Percentiles rank a stretch among this genome's conserved stretches.
phyloP scores from a whole-genome alignment of 2,888 invertebrate genomes.

The Plemyria rubiginata region DNA sequence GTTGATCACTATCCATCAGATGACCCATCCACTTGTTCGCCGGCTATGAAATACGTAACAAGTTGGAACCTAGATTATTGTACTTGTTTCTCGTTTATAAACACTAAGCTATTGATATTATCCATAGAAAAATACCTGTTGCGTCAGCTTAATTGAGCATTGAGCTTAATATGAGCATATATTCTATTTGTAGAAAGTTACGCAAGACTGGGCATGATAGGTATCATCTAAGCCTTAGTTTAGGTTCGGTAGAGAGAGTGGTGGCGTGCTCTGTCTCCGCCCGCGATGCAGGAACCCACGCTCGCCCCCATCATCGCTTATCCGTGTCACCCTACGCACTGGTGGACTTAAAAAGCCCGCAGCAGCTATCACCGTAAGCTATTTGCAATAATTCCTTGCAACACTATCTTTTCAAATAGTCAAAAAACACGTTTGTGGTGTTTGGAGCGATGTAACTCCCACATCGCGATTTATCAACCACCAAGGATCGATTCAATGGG shows the following conservation, averaged over 20 bases:
- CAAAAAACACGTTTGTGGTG: conserved; percentile 37
- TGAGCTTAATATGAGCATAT: conserved; percentile 22
- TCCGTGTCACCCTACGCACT: conserved; percentile 57
- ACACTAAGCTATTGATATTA: neutral
- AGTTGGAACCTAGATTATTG: too few relatives aligned
- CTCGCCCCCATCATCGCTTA: conserved; percentile 50
- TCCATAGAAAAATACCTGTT: conserved; percentile 3
- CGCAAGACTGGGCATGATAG: conserved; percentile 35
- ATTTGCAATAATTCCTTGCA: conserved; percentile 39
- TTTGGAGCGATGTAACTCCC: conserved; percentile 68
- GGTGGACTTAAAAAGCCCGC: conserved; percentile 38
- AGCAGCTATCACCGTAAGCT: conserved; percentile 36
- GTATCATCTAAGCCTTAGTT: conserved; percentile 17
- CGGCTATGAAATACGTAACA: too few relatives aligned
- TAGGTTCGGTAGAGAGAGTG: conserved; percentile 34
- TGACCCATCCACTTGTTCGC: too few relatives aligned
- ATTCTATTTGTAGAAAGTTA: conserved; percentile 45
- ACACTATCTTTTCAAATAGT: conserved; percentile 36
- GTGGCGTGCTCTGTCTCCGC: conserved; percentile 48
- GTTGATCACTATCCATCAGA: too few relatives aligned
- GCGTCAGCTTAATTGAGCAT: conserved; percentile 5
- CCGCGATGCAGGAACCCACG: conserved; percentile 55
- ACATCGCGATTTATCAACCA: conserved; percentile 74
- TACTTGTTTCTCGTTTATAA: neutral
- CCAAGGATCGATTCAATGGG: conserved; percentile 79